Percentiles rank a stretch among this genome's conserved stretches.
phyloP scores from a whole-genome alignment of 2,113 vertebrate species.

The Haplochromis vanheusdeni region DNA sequence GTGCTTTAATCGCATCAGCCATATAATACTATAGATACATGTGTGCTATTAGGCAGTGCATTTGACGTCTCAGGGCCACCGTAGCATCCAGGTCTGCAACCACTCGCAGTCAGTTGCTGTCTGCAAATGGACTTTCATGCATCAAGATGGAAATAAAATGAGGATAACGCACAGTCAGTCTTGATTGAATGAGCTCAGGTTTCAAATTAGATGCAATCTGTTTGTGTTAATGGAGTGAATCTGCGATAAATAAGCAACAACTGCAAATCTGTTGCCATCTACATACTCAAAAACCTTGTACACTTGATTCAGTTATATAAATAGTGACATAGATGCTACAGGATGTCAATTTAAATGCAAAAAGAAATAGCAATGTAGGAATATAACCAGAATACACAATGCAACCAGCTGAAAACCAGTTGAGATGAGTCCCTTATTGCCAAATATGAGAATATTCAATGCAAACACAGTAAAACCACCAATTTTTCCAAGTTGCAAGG shows the following conservation, averaged over 20 bases:
- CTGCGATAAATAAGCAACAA: background rate
- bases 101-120: background rate
- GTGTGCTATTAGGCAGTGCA: background rate
- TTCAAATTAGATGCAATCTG: background rate
- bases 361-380: background rate
- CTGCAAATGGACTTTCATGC: background rate
- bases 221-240: background rate
- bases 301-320: background rate
- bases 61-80: background rate
- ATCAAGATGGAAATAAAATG: background rate
- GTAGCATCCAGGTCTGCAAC: background rate
- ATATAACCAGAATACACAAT: background rate
- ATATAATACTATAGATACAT: background rate
- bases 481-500: background rate
- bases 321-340: background rate
- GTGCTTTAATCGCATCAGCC: background rate
- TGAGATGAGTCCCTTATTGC: background rate
- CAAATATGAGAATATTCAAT: background rate
- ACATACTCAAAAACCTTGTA: background rate
- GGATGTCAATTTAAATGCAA: background rate
- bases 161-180: background rate
- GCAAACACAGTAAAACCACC: background rate
- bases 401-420: background rate
- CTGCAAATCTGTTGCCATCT: background rate
- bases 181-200: background rate